Percentiles rank a stretch among this genome's conserved stretches.
These are phyloP conservation scores for Psylliodes chrysocephalus DNA, from an alignment of 2,888 invertebrate genomes.

Conservation along the genomic window DNA sequence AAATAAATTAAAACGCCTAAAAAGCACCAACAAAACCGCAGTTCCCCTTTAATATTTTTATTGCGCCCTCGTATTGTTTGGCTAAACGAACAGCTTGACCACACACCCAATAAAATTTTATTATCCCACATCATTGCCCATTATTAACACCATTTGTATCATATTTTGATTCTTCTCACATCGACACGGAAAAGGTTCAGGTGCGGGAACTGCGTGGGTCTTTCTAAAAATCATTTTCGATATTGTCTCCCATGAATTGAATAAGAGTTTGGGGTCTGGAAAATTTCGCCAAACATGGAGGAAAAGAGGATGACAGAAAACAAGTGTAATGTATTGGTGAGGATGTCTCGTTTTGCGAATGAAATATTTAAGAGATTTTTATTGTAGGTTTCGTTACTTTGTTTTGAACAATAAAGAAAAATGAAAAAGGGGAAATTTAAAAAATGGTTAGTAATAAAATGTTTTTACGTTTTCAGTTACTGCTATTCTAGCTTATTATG, in stretches of 20 bases:
- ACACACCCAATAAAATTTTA: slow-evolving; percentile 5
- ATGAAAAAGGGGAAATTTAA: too few species aligned
- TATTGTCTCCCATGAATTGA: neutral
- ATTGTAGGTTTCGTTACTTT: too few species aligned
- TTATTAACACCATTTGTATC: slow-evolving; percentile 4
- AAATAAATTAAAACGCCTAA: neutral
- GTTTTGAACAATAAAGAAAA: too few species aligned
- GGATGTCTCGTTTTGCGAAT: too few species aligned
- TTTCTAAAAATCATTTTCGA: neutral
- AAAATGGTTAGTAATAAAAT: too few species aligned
- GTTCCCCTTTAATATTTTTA: neutral
- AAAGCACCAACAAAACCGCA: neutral
- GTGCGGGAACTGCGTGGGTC: neutral
- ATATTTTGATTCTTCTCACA: neutral
- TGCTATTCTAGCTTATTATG: too few species aligned
- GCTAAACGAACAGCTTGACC: neutral
- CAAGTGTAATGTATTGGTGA: too few species aligned
- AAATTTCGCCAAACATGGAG: too few species aligned
- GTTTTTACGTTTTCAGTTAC: too few species aligned
- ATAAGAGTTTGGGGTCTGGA: neutral
- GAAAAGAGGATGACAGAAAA: too few species aligned
- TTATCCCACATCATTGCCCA: slow-evolving; percentile 2
- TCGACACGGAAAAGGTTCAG: neutral
- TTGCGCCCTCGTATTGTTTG: neutral
- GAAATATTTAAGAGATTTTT: too few species aligned